Percentiles rank a stretch among this genome's conserved stretches.
Conservation (phyloP, 2,113 vertebrate species). For the Gymnarchus niloticus region DNA sequence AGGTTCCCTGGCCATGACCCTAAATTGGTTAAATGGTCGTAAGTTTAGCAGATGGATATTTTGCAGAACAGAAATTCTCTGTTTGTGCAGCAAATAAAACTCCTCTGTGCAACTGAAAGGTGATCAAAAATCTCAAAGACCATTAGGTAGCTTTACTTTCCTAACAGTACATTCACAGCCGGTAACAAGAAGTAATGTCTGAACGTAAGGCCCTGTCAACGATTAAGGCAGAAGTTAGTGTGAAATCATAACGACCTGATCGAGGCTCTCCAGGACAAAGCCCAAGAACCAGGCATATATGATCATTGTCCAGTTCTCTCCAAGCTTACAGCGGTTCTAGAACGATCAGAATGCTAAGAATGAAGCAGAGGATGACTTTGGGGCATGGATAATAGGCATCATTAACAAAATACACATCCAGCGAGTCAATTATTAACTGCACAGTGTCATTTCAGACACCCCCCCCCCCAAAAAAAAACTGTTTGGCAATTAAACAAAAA, state of each 20-base stretch:
- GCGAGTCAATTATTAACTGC: not conserved
- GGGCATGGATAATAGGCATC: not conserved
- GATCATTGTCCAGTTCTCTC: not conserved
- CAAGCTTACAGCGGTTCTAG: not conserved
- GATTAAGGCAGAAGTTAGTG: not conserved
- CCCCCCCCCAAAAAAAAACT: not conserved
- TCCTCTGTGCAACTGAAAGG: too few relatives aligned
- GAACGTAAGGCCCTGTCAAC: not conserved
- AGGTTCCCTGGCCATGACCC: not conserved
- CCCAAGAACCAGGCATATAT: not conserved
- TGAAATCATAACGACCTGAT: not conserved
- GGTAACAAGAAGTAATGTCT: not conserved
- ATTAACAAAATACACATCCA: conserved; percentile 5
- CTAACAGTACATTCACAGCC: not conserved
- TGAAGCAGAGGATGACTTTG: not conserved
- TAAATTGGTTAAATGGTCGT: not conserved
- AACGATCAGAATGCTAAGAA: not conserved
- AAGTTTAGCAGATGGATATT: not conserved
- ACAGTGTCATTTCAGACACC: not conserved
- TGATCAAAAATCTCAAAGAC: too few relatives aligned
- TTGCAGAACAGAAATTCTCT: not conserved
- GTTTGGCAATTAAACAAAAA: not conserved
- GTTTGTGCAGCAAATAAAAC: too few relatives aligned
- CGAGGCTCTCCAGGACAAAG: not conserved
- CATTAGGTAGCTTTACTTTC: not conserved